A percentile compares a stretch with the other conserved stretches of the same genome.
Evolutionary conservation across 2,888 invertebrate species (phyloP).

Genomic region (Drosophila atripex): DNA sequence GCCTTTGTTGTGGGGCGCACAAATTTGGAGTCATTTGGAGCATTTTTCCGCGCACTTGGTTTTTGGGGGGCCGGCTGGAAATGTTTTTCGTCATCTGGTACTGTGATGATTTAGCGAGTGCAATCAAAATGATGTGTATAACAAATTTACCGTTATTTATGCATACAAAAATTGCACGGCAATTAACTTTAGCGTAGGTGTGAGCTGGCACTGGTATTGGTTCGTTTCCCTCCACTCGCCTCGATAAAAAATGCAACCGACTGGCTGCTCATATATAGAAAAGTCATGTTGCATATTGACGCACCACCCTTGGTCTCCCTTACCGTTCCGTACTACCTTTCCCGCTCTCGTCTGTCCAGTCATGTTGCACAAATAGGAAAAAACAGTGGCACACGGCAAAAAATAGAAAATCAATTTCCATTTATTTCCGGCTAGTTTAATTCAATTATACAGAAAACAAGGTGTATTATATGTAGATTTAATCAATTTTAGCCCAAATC

Average conservation of each 20-base stretch:
- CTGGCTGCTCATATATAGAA: constrained; percentile 40
- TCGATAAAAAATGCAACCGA: constrained; percentile 40
- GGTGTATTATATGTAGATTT: no score
- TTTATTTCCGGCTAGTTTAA: neutral
- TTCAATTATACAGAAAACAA: neutral
- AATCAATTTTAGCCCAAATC: no score
- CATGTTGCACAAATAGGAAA: constrained; percentile 64
- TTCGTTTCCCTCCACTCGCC: constrained; percentile 11
- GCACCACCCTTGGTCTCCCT: constrained; percentile 14
- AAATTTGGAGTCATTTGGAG: constrained; percentile 63
- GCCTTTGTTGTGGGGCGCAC: constrained; percentile 40
- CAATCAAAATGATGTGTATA: constrained; percentile 79
- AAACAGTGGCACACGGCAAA: constrained; percentile 22
- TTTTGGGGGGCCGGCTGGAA: constrained; percentile 38
- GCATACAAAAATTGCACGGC: constrained; percentile 78
- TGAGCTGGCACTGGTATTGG: constrained; percentile 12
- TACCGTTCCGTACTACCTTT: constrained; percentile 2
- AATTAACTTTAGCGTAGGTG: constrained; percentile 67
- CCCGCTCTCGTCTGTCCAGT: constrained; percentile 12
- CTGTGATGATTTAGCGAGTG: constrained; percentile 72
- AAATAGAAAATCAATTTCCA: neutral
- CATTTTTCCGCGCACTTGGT: constrained; percentile 67
- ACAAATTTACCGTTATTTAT: constrained; percentile 79
- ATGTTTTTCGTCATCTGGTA: constrained; percentile 42
- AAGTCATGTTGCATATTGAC: constrained; percentile 66